A percentile compares a stretch with the other conserved stretches of the same genome.
phyloP scores from a whole-genome alignment of 1,140 invertebrate genomes.

The Cryptotermes secundus region DNA sequence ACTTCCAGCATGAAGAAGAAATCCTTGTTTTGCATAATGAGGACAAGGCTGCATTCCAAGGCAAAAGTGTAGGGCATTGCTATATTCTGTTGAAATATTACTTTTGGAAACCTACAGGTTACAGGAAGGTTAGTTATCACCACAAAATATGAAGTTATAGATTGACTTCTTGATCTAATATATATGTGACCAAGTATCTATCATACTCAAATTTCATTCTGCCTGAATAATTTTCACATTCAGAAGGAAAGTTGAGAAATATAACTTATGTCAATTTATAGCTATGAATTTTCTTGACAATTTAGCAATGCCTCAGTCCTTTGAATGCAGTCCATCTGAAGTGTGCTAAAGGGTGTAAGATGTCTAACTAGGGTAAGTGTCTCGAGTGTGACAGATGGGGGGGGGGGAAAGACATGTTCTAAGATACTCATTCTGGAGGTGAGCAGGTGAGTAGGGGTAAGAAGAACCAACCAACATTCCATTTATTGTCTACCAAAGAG shows the following conservation, averaged over 20 bases:
- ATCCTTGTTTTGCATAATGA: background rate
- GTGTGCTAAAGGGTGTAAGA: background rate
- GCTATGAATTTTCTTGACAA: no score
- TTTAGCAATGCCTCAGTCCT: background rate
- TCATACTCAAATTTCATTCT: no score
- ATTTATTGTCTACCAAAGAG: background rate
- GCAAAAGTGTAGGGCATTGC: no score
- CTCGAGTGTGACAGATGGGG: background rate
- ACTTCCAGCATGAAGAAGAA: background rate
- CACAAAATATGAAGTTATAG: no score
- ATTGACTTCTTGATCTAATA: no score
- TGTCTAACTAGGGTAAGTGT: background rate
- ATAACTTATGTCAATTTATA: no score
- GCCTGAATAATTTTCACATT: no score
- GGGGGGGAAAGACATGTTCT: slow-evolving; percentile 2
- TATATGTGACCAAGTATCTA: no score
- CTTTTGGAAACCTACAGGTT: no score
- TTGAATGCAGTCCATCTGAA: background rate
- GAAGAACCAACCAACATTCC: slow-evolving; percentile 13
- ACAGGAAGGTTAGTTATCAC: no score
- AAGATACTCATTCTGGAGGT: slow-evolving; percentile 11
- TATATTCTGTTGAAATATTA: no score
- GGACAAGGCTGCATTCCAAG: background rate
- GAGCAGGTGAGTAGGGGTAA: background rate
- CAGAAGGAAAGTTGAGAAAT: no score